phyloP scores from a whole-genome alignment of 2,113 vertebrate species.

The Callospermophilus lateralis region DNA sequence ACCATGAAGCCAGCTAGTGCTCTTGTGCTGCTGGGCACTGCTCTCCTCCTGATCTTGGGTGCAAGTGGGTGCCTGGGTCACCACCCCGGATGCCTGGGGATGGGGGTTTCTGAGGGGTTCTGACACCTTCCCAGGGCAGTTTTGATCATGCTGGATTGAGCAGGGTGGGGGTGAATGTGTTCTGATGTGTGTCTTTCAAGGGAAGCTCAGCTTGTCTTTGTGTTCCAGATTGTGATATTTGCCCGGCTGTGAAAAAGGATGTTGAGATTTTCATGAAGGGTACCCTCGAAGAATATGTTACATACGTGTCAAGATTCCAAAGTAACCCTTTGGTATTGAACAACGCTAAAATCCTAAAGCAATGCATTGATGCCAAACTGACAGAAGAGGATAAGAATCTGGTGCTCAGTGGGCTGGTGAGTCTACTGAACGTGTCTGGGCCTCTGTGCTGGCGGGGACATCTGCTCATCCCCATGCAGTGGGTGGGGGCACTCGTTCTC shows the following conservation, averaged over 20 bases:
- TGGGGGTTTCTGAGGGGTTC: neutral
- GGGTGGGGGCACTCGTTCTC: neutral
- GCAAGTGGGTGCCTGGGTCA: neutral
- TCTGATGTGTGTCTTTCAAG: neutral
- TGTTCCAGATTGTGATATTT: neutral
- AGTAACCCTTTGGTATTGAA: fast-evolving
- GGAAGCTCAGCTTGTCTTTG: neutral
- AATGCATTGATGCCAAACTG: fast-evolving
- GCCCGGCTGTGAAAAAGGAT: fast-evolving
- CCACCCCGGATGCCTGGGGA: too few relatives aligned
- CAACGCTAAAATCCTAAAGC: neutral
- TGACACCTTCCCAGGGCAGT: neutral
- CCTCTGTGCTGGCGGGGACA: neutral
- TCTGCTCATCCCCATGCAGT: neutral
- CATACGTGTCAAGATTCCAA: fast-evolving
- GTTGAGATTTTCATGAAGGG: fast-evolving
- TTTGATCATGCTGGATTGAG: neutral
- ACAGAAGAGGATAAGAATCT: neutral
- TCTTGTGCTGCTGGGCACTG: neutral
- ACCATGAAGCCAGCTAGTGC: neutral
- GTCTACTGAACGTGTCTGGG: neutral
- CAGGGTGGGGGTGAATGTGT: too few relatives aligned
- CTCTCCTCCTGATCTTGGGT: neutral
- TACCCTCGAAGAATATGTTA: fast-evolving
- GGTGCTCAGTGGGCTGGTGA: fast-evolving